phyloP scores from a whole-genome alignment of 2,113 vertebrate genomes.

The Cichladusa arquata region DNA sequence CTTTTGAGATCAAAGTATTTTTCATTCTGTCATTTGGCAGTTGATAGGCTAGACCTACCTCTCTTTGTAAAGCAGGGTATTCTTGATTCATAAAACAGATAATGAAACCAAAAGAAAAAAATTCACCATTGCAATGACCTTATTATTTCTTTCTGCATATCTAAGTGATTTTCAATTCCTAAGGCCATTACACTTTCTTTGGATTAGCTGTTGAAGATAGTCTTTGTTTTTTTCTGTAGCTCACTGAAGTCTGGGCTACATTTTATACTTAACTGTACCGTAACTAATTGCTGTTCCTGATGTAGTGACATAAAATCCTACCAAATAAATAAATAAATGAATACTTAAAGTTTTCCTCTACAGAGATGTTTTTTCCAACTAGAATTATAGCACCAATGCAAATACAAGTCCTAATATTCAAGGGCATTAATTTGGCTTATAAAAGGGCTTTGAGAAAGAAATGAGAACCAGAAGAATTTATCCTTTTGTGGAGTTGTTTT shows the following conservation, averaged over 20 bases:
- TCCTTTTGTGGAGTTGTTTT: not conserved
- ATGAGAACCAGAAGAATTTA: not conserved
- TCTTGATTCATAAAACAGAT: not conserved
- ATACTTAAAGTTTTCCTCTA: not conserved
- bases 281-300: not conserved
- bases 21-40: not conserved
- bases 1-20: not conserved
- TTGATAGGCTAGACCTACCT: not conserved
- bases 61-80: not conserved
- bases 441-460: not conserved
- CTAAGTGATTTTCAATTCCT: not conserved
- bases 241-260: not conserved
- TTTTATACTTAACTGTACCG: not conserved
- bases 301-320: not conserved
- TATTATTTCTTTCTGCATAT: not conserved
- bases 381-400: not conserved
- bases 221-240: not conserved
- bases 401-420: not conserved
- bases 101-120: not conserved
- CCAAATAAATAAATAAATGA: not conserved
- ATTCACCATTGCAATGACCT: not conserved
- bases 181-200: not conserved
- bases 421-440: not conserved
- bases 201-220: not conserved
- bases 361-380: not conserved